Base-by-base conservation (phyloP, 2,888 invertebrate species). In the Dastarcus helophoroides region DNA sequence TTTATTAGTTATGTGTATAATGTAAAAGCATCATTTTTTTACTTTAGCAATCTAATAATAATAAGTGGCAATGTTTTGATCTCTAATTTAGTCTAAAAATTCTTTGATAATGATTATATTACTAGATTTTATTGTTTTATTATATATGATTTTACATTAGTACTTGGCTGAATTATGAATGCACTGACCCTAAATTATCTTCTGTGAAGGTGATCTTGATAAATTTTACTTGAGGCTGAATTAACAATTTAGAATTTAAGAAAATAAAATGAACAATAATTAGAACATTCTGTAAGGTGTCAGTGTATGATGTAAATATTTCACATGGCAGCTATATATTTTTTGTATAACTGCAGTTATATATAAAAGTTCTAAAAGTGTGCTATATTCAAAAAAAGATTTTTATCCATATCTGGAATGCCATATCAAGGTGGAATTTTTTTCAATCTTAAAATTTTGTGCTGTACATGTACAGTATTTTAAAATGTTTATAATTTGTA, bases 401-500 rank as follows among this genome's bases (percentile, higher is more conserved):
- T 54, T 50, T 52, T 48, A 54, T 56, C 57, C 60, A 62, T 61
- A 62, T 62, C 61, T 55, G 53, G 54, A 57, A 59, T 60, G 61
- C 60, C 61, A 61, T 61, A 61, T 61, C 61, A 59, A 47, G 50
- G 46, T 48, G 47, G 50, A 55, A 52, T 46, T 42, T 39, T 35
- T 46, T 47, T 51, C 52, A 55, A 56, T 53, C 53, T 51, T 51
- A 52, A 55, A 56, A 48, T 55, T 56, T 58, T 54, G 56, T 58
- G 58, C 59, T 60, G 58, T 60, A 60, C 59, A 60, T 78, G 77
- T 78, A 79, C 78, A 79, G 78, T 78, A 78, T 78, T 79, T 78
- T 76, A 77, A 74, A 58, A 66, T 74, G 77, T 78, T 78, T 69
- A 78, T 78, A 78, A 78, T 78, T 78, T 78, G 78, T 78, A 78